These are phyloP conservation scores for Lysandra coridon DNA, from an alignment of 2,888 invertebrate species.

Conservation along the genomic window DNA sequence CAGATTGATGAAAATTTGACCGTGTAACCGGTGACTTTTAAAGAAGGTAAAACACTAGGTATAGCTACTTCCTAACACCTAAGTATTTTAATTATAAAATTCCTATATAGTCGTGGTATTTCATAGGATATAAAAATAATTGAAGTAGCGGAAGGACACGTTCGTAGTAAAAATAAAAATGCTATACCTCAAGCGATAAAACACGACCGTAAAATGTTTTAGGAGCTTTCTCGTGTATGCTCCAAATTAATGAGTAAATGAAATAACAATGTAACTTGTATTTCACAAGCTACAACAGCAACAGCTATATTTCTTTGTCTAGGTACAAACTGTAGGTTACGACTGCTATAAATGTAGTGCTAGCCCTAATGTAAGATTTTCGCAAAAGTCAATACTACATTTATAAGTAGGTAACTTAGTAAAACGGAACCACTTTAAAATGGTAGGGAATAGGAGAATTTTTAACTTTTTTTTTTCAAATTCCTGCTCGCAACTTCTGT, in stretches of 20 bases:
- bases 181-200: constrained; percentile 60
- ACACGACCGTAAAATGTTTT: constrained; percentile 51
- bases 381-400: too few species aligned
- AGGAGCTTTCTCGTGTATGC: constrained; percentile 40
- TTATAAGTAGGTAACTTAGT: too few species aligned
- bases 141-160: constrained; percentile 63
- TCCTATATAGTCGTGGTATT: background rate
- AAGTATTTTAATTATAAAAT: background rate
- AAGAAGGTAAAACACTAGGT: background rate
- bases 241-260: constrained; percentile 19
- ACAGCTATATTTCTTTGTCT: too few species aligned
- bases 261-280: constrained; percentile 18
- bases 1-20: too few species aligned
- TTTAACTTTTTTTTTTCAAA: too few species aligned
- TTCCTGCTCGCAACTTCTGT: too few species aligned
- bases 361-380: too few species aligned
- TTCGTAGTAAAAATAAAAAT: constrained; percentile 67
- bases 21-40: too few species aligned
- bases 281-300: background rate
- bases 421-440: too few species aligned
- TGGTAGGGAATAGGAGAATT: too few species aligned
- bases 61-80: background rate
- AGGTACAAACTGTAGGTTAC: too few species aligned
- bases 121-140: constrained; percentile 56
- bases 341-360: too few species aligned